A percentile compares a stretch with the other conserved stretches of the same genome.
Evolutionary conservation across 2,797 vertebrate genomes (phyloP).

Genomic region (Enteromius trimaculatus): DNA sequence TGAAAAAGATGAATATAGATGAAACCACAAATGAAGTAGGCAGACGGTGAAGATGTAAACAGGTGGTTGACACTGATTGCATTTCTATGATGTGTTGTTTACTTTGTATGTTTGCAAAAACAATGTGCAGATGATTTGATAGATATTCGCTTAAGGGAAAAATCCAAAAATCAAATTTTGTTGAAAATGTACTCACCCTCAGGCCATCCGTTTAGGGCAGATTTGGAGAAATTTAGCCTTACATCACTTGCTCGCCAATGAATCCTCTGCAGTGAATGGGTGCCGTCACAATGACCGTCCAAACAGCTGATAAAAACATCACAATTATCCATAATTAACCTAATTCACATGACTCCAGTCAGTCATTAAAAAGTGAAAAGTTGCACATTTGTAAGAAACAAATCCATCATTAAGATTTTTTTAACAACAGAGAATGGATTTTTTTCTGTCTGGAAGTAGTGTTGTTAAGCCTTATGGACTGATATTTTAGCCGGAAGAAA

Average conservation of each 20-base stretch:
- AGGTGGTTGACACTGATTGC: conserved; percentile 12
- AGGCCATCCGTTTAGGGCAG: too few species aligned
- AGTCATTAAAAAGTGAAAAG: neutral
- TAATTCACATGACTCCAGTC: neutral
- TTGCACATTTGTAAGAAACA: neutral
- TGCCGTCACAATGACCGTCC: too few species aligned
- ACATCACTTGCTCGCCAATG: too few species aligned
- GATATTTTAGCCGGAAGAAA: neutral
- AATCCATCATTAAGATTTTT: neutral
- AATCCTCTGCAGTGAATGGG: too few species aligned
- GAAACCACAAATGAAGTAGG: neutral
- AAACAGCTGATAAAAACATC: neutral
- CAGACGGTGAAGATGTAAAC: neutral
- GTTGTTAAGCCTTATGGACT: neutral
- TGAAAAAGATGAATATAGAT: neutral
- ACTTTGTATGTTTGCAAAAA: conserved; percentile 9
- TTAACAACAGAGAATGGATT: neutral
- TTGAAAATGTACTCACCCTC: neutral
- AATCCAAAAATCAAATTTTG: neutral
- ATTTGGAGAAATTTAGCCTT: too few species aligned
- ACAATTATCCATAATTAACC: neutral
- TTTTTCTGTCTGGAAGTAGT: neutral
- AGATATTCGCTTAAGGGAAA: neutral
- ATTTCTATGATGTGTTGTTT: conserved; percentile 30
- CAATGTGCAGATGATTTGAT: neutral